These are phyloP conservation scores for Xylota segnis DNA, from an alignment of 2,888 invertebrate species.

Conservation along the genomic window DNA sequence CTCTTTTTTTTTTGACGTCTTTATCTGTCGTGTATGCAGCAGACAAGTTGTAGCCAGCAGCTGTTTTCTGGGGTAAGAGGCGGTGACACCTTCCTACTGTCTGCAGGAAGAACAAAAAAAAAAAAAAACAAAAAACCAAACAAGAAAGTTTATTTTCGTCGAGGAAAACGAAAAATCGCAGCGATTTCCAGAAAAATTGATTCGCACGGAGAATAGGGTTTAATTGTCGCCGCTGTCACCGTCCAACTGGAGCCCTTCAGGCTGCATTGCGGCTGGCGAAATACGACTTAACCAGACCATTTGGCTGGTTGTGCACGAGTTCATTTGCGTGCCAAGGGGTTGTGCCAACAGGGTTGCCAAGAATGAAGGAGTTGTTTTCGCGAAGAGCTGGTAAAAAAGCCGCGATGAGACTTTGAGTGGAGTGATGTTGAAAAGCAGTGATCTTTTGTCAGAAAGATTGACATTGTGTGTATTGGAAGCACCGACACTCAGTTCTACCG, in stretches of 20 bases:
- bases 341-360: constrained; percentile 40
- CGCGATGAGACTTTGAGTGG: too few species aligned
- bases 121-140: background rate
- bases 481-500: too few species aligned
- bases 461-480: too few species aligned
- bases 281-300: constrained; percentile 18
- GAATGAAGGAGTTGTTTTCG: background rate
- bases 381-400: background rate
- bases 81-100: constrained; percentile 7
- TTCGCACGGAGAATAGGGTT: background rate
- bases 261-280: constrained; percentile 23
- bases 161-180: background rate
- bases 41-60: constrained; percentile 73
- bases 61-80: constrained; percentile 71
- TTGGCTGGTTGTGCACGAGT: background rate
- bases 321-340: constrained; percentile 36
- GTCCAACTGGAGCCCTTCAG: constrained; percentile 20
- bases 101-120: constrained; percentile 21
- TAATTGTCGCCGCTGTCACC: background rate
- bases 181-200: background rate
- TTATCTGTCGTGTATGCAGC: constrained; percentile 20
- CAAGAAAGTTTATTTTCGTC: constrained; percentile 5
- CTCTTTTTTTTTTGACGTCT: constrained; percentile 12
- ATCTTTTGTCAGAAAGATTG: too few species aligned
- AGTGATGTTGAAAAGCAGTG: too few species aligned